Evolutionary conservation across 2,888 invertebrate species (phyloP).

Genomic region (Eilema griseolum): DNA sequence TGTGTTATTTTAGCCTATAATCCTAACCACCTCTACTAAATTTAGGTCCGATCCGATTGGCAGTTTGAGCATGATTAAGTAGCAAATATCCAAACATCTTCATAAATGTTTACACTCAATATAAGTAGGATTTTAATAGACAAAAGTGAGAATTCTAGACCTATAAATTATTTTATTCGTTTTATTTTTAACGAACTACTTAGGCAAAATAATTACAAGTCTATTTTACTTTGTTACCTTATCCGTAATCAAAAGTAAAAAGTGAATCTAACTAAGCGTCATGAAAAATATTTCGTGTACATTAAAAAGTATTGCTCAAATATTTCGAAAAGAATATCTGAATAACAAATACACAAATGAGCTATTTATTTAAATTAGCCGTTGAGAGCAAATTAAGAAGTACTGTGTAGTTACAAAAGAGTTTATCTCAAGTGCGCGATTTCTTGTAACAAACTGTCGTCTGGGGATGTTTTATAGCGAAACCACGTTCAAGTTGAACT

Average conservation of each 20-base stretch:
- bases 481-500: conserved; percentile 48
- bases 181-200: neutral
- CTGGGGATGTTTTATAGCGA: conserved; percentile 57
- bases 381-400: conserved; percentile 63
- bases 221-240: neutral
- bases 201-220: neutral
- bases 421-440: conserved; percentile 62
- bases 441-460: conserved; percentile 60
- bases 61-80: too few species aligned
- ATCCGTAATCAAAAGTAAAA: conserved; percentile 8
- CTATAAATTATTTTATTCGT: too few species aligned
- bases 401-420: conserved; percentile 56
- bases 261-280: conserved; percentile 19
- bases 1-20: too few species aligned
- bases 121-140: too few species aligned
- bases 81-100: too few species aligned
- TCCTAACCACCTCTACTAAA: too few species aligned
- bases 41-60: too few species aligned
- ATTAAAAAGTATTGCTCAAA: conserved; percentile 21
- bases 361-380: conserved; percentile 62
- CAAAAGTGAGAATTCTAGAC: too few species aligned
- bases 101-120: too few species aligned
- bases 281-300: conserved; percentile 21
- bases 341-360: conserved; percentile 46
- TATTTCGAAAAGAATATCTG: conserved; percentile 19